phyloP scores from a whole-genome alignment of 2,797 vertebrate species.

The Premnoplex brunnescens region DNA sequence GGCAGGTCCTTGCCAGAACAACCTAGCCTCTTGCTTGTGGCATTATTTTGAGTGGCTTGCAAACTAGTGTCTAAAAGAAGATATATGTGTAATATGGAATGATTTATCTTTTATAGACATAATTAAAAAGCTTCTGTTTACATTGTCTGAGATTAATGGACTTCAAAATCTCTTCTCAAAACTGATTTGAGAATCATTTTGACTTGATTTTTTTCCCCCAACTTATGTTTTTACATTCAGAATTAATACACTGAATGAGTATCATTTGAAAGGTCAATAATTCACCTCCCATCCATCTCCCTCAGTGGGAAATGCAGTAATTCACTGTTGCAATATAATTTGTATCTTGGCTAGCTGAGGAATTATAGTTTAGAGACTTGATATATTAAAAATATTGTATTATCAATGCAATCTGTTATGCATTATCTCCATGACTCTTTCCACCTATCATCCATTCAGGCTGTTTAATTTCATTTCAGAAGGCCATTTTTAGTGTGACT shows the following conservation, averaged over 20 bases:
- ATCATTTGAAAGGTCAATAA: not conserved
- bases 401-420: not conserved
- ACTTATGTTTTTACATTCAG: not conserved
- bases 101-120: not conserved
- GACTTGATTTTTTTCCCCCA: not conserved
- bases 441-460: not conserved
- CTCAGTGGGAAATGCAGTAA: not conserved
- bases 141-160: not conserved
- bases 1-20: not conserved
- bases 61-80: not conserved
- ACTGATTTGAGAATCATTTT: not conserved
- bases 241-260: not conserved
- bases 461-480: constrained; percentile 21
- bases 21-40: not conserved
- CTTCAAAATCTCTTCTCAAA: not conserved
- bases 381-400: constrained; percentile 14
- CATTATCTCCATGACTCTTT: not conserved
- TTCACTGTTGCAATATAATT: constrained; percentile 26
- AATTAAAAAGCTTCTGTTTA: not conserved
- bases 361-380: constrained; percentile 18
- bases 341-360: not conserved
- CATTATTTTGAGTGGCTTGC: not conserved
- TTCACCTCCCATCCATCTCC: not conserved
- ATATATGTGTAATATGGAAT: not conserved
- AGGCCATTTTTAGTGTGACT: not conserved